These are phyloP conservation scores for Hoplostethus atlanticus DNA, from an alignment of 2,797 vertebrate genomes.

Conservation along the genomic window DNA sequence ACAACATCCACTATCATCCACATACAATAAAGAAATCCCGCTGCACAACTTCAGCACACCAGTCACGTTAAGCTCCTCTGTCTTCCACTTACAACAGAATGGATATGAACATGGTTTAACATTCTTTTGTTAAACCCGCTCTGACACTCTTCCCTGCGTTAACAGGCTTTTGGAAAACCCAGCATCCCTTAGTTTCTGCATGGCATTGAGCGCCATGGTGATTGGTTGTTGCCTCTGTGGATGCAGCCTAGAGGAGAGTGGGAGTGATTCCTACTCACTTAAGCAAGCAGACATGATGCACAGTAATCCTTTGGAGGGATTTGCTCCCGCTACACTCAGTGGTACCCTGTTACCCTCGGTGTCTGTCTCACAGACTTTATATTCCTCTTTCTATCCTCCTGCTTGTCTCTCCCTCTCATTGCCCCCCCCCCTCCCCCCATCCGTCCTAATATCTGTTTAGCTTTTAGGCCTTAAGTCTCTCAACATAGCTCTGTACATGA, in stretches of 20 bases:
- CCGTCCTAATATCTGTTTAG: constrained; percentile 48
- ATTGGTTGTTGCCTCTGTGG: constrained; percentile 37
- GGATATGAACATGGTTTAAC: constrained; percentile 26
- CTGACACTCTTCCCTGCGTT: constrained; percentile 30
- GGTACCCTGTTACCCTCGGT: constrained; percentile 49
- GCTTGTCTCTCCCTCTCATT: constrained; percentile 33
- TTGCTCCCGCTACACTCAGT: constrained; percentile 58
- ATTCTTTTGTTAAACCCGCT: constrained; percentile 18
- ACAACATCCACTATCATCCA: too few relatives aligned
- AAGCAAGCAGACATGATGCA: constrained; percentile 54
- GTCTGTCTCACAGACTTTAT: constrained; percentile 46
- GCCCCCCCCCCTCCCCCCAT: constrained; percentile 28
- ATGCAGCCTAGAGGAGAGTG: constrained; percentile 43
- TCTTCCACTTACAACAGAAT: constrained; percentile 26
- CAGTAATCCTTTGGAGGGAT: constrained; percentile 72
- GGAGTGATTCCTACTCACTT: constrained; percentile 53
- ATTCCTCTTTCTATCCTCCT: constrained; percentile 30
- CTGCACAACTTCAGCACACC: too few relatives aligned
- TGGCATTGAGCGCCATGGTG: constrained; percentile 20
- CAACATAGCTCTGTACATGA: constrained; percentile 52
- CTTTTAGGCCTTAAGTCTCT: constrained; percentile 52
- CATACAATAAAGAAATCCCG: not conserved
- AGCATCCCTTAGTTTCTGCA: constrained; percentile 24
- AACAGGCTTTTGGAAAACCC: constrained; percentile 23
- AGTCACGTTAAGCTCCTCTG: not conserved